phyloP scores from a whole-genome alignment of 2,113 vertebrate species.

The Pelmatolapia mariae region DNA sequence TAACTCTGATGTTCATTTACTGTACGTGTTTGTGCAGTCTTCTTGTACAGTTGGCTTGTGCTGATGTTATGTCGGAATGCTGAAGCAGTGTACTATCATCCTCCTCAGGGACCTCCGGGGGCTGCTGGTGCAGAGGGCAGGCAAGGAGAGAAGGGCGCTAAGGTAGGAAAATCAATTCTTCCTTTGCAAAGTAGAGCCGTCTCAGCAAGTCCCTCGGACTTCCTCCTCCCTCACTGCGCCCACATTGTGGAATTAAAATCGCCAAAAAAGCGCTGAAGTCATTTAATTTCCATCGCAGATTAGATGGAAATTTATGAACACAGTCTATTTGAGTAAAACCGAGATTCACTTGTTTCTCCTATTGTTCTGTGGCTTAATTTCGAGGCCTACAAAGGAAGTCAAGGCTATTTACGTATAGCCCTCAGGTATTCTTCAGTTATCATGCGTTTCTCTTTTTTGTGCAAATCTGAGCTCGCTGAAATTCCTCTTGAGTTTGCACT shows the following conservation, averaged over 20 bases:
- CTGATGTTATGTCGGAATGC: not conserved
- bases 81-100: conserved; percentile 21
- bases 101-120: conserved; percentile 87
- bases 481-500: not conserved
- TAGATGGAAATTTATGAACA: conserved; percentile 27
- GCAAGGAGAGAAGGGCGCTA: conserved; percentile 96
- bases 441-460: not conserved
- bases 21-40: not conserved
- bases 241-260: conserved; percentile 15
- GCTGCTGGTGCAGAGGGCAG: conserved; percentile 88
- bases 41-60: not conserved
- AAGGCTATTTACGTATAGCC: not conserved
- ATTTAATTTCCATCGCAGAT: conserved; percentile 10
- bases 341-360: not conserved
- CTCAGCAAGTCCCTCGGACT: not conserved
- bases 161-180: conserved; percentile 76
- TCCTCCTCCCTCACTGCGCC: not conserved
- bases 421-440: not conserved
- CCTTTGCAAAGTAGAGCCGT: not conserved
- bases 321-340: not conserved
- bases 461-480: not conserved
- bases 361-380: conserved; percentile 17
- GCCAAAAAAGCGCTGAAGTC: not conserved
- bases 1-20: not conserved
- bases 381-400: not conserved